Percentiles rank a stretch among this genome's conserved stretches.
These are phyloP conservation scores for Zaprionus kolodkinae DNA, from an alignment of 1,140 invertebrate genomes.

Conservation along the genomic window DNA sequence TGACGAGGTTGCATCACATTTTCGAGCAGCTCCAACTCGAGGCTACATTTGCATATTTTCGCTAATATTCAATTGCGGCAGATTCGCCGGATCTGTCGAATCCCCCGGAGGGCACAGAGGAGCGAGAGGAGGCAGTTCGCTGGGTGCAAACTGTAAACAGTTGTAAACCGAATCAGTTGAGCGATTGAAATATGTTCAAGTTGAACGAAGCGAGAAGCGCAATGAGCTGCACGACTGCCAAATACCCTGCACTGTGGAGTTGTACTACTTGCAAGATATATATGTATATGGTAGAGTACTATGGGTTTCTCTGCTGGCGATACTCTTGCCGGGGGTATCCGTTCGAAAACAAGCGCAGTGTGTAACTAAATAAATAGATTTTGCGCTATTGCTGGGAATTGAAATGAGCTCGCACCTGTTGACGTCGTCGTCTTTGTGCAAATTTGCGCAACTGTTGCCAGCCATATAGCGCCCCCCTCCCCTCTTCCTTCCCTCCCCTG, in stretches of 20 bases:
- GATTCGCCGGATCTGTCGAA: constrained; percentile 4
- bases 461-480: constrained; percentile 14
- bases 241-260: not conserved
- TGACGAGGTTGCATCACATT: constrained; percentile 56
- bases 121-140: constrained; percentile 42
- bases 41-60: constrained; percentile 39
- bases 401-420: constrained; percentile 68
- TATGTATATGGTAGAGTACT: too few relatives aligned
- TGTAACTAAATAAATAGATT: constrained; percentile 77
- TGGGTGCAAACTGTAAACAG: constrained; percentile 51
- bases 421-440: constrained; percentile 60
- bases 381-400: constrained; percentile 50
- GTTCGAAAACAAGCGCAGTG: constrained; percentile 35
- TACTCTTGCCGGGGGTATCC: not conserved
- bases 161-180: constrained; percentile 56
- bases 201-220: constrained; percentile 46
- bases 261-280: too few relatives aligned
- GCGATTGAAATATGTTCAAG: constrained; percentile 59
- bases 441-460: constrained; percentile 74
- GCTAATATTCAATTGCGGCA: constrained; percentile 18
- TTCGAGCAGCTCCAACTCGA: constrained; percentile 5
- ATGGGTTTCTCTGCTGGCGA: not conserved
- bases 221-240: not conserved
- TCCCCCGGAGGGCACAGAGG: constrained; percentile 1
- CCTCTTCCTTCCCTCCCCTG: not conserved